Conservation (phyloP, 53 echinoderm and acorn worm genomes). For the Arbacia lixula region DNA sequence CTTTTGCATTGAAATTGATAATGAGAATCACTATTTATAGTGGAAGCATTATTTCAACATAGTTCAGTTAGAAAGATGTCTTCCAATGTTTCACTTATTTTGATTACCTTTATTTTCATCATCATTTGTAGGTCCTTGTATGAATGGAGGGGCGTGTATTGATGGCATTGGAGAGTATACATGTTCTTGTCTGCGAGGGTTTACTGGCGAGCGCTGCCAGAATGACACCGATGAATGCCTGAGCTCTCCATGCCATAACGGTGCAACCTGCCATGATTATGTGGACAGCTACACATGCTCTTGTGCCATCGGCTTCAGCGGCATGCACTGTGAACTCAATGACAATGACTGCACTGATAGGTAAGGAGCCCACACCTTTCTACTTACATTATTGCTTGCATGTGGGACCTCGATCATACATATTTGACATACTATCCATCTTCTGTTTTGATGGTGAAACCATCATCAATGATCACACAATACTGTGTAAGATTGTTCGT, state of each 20-base stretch:
- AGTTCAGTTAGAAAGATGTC: too few relatives aligned
- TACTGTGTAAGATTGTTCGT: too few relatives aligned
- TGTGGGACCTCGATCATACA: too few relatives aligned
- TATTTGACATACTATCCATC: too few relatives aligned
- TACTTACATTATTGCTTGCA: too few relatives aligned
- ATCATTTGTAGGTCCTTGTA: constrained; percentile 72
- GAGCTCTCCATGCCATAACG: constrained; percentile 74
- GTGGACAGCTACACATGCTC: constrained; percentile 89
- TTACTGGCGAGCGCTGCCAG: constrained; percentile 77
- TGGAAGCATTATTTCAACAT: too few relatives aligned
- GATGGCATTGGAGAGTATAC: constrained; percentile 75
- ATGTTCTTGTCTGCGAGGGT: constrained; percentile 81
- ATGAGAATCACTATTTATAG: too few relatives aligned
- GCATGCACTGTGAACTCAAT: constrained; percentile 87
- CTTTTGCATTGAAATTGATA: too few relatives aligned
- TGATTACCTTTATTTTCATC: not conserved
- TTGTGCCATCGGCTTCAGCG: constrained; percentile 86
- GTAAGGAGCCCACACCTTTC: constrained; percentile 65
- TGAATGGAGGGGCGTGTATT: constrained; percentile 79
- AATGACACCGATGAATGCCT: constrained; percentile 78
- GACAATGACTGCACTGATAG: constrained; percentile 92
- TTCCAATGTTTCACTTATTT: too few relatives aligned
- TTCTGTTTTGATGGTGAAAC: too few relatives aligned
- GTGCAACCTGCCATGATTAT: constrained; percentile 84
- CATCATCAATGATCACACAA: too few relatives aligned